A percentile compares a stretch with the other conserved stretches of the same genome.
phyloP scores from a whole-genome alignment of 2,113 vertebrate genomes.

The Hydropotes inermis region DNA sequence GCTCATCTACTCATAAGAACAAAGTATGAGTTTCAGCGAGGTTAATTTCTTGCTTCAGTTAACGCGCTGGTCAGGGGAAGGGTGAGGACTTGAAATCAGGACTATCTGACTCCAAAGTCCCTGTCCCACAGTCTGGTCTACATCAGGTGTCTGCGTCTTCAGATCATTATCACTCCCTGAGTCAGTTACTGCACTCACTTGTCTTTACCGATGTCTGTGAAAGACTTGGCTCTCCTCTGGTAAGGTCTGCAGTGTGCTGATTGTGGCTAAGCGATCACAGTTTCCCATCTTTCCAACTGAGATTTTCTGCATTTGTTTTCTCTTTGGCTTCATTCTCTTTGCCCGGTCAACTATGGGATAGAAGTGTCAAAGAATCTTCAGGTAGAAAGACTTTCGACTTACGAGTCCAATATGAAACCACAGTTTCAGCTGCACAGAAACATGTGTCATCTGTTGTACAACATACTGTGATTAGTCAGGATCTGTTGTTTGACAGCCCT shows the following conservation, averaged over 20 bases:
- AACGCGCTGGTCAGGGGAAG: neutral
- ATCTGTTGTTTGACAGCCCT: neutral
- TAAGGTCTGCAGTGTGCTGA: neutral
- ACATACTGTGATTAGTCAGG: neutral
- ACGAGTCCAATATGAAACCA: neutral
- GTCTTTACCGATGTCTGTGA: neutral
- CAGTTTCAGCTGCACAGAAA: neutral
- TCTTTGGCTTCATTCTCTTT: neutral
- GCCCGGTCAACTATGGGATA: neutral
- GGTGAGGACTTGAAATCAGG: neutral
- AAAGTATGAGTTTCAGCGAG: neutral
- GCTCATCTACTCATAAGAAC: neutral
- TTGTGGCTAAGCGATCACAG: fast-evolving
- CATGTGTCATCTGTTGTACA: fast-evolving
- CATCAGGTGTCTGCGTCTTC: neutral
- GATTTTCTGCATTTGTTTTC: neutral
- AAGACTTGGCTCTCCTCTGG: neutral
- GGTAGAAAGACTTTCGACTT: neutral
- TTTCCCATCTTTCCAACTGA: neutral
- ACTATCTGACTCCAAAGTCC: neutral
- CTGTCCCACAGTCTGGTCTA: neutral
- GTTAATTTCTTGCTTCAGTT: neutral
- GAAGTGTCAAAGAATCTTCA: neutral
- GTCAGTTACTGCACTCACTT: neutral
- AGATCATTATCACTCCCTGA: neutral